These are phyloP conservation scores for Sarcophilus harrisii DNA, from an alignment of 2,797 vertebrate genomes.

Conservation along the genomic window DNA sequence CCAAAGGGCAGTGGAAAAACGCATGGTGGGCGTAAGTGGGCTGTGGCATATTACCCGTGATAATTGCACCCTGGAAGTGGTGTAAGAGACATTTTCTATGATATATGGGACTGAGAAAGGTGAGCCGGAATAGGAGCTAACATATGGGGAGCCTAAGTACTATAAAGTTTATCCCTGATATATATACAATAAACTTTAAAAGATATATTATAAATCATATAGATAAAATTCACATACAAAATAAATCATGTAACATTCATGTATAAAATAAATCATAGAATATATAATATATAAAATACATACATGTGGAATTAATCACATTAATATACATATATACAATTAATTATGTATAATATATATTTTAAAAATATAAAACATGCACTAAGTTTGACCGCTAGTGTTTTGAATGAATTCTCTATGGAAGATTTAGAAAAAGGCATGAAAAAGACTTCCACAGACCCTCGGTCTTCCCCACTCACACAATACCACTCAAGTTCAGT, in stretches of 20 bases:
- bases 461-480: background rate
- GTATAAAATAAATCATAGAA: too few species aligned
- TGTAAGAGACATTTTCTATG: background rate
- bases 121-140: background rate
- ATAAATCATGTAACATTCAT: background rate
- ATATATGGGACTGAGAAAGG: background rate
- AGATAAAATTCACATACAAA: background rate
- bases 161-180: background rate
- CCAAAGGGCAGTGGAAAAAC: background rate
- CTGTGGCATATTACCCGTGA: background rate
- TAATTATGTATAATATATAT: background rate
- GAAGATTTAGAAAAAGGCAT: background rate
- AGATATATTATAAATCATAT: too few species aligned
- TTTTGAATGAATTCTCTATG: background rate
- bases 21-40: background rate
- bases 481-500: background rate
- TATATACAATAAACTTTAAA: too few species aligned
- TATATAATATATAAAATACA: too few species aligned
- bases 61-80: background rate
- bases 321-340: background rate
- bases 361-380: background rate
- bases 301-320: too few species aligned
- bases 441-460: background rate
- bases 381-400: background rate
- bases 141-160: background rate